A percentile compares a stretch with the other conserved stretches of the same genome.
Conservation (phyloP, 2,113 vertebrate species). For the Dipodomys ordii region DNA sequence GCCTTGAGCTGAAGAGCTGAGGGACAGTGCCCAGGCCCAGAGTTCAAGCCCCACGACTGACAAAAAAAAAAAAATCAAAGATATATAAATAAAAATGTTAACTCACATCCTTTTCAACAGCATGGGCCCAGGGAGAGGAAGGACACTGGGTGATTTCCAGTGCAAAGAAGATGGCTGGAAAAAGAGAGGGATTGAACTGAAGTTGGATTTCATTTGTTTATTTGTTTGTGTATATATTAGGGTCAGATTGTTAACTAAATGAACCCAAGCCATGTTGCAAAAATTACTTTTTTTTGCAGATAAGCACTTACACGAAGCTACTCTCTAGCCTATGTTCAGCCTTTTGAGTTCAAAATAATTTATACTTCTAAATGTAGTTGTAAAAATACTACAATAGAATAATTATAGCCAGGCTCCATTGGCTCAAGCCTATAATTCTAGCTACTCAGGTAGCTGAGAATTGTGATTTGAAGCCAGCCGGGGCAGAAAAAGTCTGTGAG, state of each 20-base stretch:
- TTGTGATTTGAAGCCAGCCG: no score
- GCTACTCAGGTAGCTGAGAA: no score
- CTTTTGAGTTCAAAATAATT: slow-evolving; percentile 1
- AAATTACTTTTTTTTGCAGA: background rate
- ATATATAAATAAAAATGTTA: background rate
- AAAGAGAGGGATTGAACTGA: background rate
- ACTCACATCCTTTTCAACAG: background rate
- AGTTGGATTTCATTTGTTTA: background rate
- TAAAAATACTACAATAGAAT: background rate
- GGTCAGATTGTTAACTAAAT: background rate
- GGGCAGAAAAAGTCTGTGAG: no score
- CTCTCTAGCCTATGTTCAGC: background rate
- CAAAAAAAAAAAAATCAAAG: no score
- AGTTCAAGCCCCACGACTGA: no score
- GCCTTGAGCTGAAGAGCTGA: no score
- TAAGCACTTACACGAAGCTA: background rate
- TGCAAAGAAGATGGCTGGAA: background rate
- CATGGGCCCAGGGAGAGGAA: background rate
- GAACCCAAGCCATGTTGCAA: background rate
- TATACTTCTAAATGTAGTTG: background rate
- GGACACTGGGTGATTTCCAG: background rate
- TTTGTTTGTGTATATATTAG: background rate
- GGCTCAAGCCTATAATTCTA: no score
- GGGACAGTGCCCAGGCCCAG: no score
- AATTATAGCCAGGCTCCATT: no score